A percentile compares a stretch with the other conserved stretches of the same genome.
Conservation (phyloP, 2,888 invertebrate species). For the Caenorhabditis uteleia region DNA sequence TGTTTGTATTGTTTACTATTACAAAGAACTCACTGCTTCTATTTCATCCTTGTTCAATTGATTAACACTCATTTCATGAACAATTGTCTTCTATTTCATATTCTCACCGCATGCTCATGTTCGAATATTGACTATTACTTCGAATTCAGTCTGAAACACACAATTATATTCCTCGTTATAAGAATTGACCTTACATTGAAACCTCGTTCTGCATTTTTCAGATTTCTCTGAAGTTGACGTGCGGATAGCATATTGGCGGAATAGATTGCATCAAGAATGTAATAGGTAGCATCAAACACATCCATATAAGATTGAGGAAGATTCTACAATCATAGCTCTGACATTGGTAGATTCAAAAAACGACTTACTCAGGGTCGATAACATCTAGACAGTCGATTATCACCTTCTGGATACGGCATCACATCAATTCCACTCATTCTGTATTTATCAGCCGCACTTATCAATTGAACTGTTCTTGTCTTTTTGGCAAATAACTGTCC, state of each 20-base stretch:
- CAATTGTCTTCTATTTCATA: too few species aligned
- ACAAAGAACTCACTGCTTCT: too few species aligned
- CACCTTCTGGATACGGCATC: slow-evolving; percentile 29
- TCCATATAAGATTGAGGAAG: too few species aligned
- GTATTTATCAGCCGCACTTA: slow-evolving; percentile 18
- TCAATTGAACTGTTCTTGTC: too few species aligned
- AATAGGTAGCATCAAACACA: slow-evolving; percentile 18
- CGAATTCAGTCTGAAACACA: slow-evolving; percentile 9
- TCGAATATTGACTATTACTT: slow-evolving; percentile 18
- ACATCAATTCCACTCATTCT: slow-evolving; percentile 20
- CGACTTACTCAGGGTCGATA: slow-evolving; percentile 30
- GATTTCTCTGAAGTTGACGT: slow-evolving; percentile 21
- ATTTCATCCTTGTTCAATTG: too few species aligned
- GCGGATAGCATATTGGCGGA: slow-evolving; percentile 17
- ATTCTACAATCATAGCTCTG: too few species aligned
- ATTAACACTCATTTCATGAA: too few species aligned
- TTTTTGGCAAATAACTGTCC: too few species aligned
- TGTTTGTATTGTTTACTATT: too few species aligned
- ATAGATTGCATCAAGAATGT: slow-evolving; percentile 16
- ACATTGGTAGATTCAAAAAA: too few species aligned
- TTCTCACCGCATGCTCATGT: too few species aligned
- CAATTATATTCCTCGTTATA: background rate
- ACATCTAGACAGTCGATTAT: slow-evolving; percentile 29
- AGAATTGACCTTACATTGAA: background rate
- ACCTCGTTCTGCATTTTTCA: slow-evolving; percentile 5